Percentiles rank a stretch among this genome's conserved stretches.
Conservation (phyloP, 2,797 vertebrate genomes). For the Lepidocolaptes lacrymiger region DNA sequence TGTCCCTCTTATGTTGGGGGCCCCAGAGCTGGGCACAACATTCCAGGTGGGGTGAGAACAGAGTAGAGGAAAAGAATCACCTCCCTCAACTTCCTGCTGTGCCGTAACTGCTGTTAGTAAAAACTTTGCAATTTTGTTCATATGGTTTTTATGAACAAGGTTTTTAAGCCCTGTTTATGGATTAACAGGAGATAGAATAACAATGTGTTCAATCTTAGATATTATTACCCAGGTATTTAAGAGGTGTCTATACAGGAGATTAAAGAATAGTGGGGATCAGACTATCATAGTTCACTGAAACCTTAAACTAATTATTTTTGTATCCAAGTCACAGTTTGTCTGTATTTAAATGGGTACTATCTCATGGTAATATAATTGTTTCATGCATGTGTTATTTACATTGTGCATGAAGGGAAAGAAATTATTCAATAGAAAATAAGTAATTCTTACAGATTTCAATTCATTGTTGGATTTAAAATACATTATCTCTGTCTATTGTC, state of each 20-base stretch:
- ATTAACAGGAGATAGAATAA: not conserved
- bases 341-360: not conserved
- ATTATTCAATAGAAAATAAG: not conserved
- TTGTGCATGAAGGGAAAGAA: not conserved
- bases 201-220: not conserved
- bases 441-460: not conserved
- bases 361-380: not conserved
- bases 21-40: not conserved
- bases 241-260: not conserved
- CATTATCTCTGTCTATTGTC: not conserved
- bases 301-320: not conserved
- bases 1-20: too few relatives aligned
- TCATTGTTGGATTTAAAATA: not conserved
- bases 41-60: not conserved
- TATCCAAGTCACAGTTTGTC: not conserved
- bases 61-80: not conserved
- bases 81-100: accelerated
- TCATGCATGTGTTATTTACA: not conserved
- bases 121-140: not conserved
- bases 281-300: not conserved
- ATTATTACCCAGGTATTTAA: not conserved
- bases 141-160: not conserved
- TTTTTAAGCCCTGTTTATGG: not conserved
- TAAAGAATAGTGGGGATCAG: not conserved
- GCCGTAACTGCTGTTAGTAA: not conserved